Base-by-base conservation (phyloP, 2,797 vertebrate genomes). In the Adrianichthys oophorus region DNA sequence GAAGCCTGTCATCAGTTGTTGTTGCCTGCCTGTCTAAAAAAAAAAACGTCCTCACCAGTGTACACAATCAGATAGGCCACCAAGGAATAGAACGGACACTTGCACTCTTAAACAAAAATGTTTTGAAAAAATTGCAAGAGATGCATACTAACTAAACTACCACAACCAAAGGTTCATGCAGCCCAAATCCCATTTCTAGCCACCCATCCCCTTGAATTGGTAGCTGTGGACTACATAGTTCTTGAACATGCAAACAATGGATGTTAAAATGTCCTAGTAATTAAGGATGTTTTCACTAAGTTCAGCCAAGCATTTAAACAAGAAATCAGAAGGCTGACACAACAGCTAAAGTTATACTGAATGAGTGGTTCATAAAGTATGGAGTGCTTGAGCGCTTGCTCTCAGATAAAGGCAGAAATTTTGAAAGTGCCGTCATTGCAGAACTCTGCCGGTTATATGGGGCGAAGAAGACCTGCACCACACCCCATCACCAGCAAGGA, bases 321-420 rank as follows among this genome's bases (percentile, higher is more conserved):
- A 4, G 8, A 37, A 18, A 37, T 37, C 49, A 51, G 49, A 51
- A n/a, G 7, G 49, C 49, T 32, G 49, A 51, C n/a, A 51, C 49
- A 5, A 51, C 49, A 13, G 49, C 49, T 1, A 51, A 37, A 37
- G 29, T 51, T 7, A 51, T 51, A 5, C 29, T 24, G 23, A 24
- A 24, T 2, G 23, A 24, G 23, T 24, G 23, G 23, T 24, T 24
- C 23, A 24, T 24, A 13, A 15, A 51, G 37, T 41, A 41, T 41
- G 17, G 49, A 51, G 49, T 51, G 49, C 26, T 10, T 0, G 6
- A 51, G 29, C 15, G n/a, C 23, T 4, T 24, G 23, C 23, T 2
- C 23, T 24, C 23, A 4, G 23, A 24, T 24, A 2, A 24, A 24
- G 23, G 23, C 23, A 24, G 23, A 4, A 24, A 24, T 24, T 24